Base-by-base conservation (phyloP, 1,140 invertebrate genomes). In the Mesaphorura yosii region DNA sequence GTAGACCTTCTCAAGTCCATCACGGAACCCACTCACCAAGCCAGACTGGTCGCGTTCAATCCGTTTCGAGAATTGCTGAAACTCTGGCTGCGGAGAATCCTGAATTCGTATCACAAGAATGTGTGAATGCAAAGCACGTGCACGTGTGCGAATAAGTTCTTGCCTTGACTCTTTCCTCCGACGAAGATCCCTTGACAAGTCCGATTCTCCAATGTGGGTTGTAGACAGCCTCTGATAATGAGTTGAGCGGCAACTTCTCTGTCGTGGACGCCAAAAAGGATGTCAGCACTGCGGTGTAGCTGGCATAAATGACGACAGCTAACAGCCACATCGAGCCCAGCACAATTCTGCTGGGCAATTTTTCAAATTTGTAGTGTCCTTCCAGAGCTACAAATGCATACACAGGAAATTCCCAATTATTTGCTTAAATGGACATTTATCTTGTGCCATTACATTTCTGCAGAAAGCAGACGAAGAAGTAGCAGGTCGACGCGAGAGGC, bases 121-220 rank as follows among this genome's bases (percentile, higher is more conserved):
- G n/a, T 4, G 19, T 4, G 27, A 26, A 19, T 27, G 45, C 25
- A n/a, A 47, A 47, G 10, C 7, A 14, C 34, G 34, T 37, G 34
- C 12, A n/a, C 34, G 15, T n/a, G 41, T 12, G 22, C 10, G 22
- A 46, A 7, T 46, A 6, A 12, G 19, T 25, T 22, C 42, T 41
- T 23, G 57, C 59, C 45, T 52, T 57, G 17, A 61, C 55, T 34
- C 48, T 44, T 12, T 61, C 55, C 2, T 45, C 26, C 22, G 52
- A 39, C 1, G 59, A 51, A 3, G 55, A 54, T 2, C 55, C 59
- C 46, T 48, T 61, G 10, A 44, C 44, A 10, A 57, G 17, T n/a
- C 55, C 55, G 20, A 61, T 40, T 54, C 55, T 57, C 59, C 59
- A 61, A 20, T 47, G 39, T 28, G 23, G 14, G 27, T 48, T 61